Percentiles rank a stretch among this genome's conserved stretches.
Evolutionary conservation across 2,797 vertebrate genomes (phyloP).

Genomic region (Typhlichthys eigenmanni): DNA sequence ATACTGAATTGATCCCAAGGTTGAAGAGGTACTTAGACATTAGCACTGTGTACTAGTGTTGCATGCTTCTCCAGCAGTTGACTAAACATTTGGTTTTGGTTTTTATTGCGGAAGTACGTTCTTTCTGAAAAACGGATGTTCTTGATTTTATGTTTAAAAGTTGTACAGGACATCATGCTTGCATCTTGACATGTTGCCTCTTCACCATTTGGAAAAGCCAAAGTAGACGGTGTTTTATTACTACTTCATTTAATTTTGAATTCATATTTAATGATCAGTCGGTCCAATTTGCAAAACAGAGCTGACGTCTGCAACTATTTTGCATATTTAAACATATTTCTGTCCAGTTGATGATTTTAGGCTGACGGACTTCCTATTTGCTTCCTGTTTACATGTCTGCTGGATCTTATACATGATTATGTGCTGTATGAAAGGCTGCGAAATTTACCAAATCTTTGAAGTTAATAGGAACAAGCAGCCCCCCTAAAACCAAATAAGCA

Average conservation of each 20-base stretch:
- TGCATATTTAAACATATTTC: slow-evolving; percentile 50
- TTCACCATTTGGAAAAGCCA: slow-evolving; percentile 79
- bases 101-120: slow-evolving; percentile 43
- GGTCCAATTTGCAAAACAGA: slow-evolving; percentile 69
- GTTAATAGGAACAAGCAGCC: slow-evolving; percentile 36
- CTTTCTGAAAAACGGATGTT: slow-evolving; percentile 34
- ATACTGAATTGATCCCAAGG: slow-evolving; percentile 54
- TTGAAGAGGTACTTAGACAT: slow-evolving; percentile 65
- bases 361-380: slow-evolving; percentile 52
- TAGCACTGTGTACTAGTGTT: slow-evolving; percentile 66
- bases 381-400: slow-evolving; percentile 54
- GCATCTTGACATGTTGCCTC: slow-evolving; percentile 71
- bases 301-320: slow-evolving; percentile 55
- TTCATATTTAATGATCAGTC: slow-evolving; percentile 66
- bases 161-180: slow-evolving; percentile 69
- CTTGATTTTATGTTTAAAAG: slow-evolving; percentile 54
- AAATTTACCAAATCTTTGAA: slow-evolving; percentile 52
- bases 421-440: slow-evolving; percentile 36
- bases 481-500: slow-evolving; percentile 54
- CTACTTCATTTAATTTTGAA: slow-evolving; percentile 57
- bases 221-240: slow-evolving; percentile 80
- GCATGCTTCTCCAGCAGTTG: slow-evolving; percentile 74
- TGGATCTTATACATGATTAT: slow-evolving; percentile 32
- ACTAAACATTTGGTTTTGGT: slow-evolving; percentile 54
- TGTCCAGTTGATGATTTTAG: slow-evolving; percentile 33